These are phyloP conservation scores for Engraulis encrasicolus DNA, from an alignment of 2,113 vertebrate species.

Conservation along the genomic window DNA sequence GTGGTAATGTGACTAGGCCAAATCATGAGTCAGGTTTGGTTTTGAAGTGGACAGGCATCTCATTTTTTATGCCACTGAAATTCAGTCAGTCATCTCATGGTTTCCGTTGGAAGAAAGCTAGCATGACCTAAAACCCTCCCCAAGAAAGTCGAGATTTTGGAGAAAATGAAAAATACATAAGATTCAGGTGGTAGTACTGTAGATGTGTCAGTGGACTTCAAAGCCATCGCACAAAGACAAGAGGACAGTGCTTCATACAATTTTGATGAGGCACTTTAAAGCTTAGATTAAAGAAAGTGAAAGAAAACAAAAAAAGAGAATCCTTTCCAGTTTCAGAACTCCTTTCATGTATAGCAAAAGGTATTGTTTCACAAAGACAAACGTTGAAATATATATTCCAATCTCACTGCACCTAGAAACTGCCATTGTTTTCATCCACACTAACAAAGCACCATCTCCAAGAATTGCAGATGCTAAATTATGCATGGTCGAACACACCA, in stretches of 20 bases:
- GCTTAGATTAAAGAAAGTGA: slow-evolving; percentile 67
- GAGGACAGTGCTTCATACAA: slow-evolving; percentile 61
- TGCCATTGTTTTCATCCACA: background rate
- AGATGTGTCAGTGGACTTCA: slow-evolving; percentile 66
- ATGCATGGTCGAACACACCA: slow-evolving; percentile 76
- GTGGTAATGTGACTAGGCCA: background rate
- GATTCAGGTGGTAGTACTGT: slow-evolving; percentile 65
- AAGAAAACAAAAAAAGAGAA: slow-evolving; percentile 71
- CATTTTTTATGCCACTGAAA: background rate
- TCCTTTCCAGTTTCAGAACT: slow-evolving; percentile 62
- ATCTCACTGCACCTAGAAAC: background rate
- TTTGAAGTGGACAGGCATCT: background rate
- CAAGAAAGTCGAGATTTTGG: slow-evolving; percentile 50
- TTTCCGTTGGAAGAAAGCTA: background rate
- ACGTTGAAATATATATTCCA: slow-evolving; percentile 77
- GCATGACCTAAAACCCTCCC: slow-evolving; percentile 31
- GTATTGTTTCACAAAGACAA: slow-evolving; percentile 65
- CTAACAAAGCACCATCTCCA: background rate
- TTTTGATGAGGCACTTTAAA: slow-evolving; percentile 72
- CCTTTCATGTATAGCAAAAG: slow-evolving; percentile 61
- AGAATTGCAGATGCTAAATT: slow-evolving; percentile 83
- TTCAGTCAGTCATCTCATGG: background rate
- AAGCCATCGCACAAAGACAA: slow-evolving; percentile 66
- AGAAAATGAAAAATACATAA: slow-evolving; percentile 68
- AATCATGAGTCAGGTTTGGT: background rate